Evolutionary conservation across 2,888 invertebrate genomes (phyloP), one percentile per base, ranked within the genome.

Genomic region (Sicus ferrugineus): DNA sequence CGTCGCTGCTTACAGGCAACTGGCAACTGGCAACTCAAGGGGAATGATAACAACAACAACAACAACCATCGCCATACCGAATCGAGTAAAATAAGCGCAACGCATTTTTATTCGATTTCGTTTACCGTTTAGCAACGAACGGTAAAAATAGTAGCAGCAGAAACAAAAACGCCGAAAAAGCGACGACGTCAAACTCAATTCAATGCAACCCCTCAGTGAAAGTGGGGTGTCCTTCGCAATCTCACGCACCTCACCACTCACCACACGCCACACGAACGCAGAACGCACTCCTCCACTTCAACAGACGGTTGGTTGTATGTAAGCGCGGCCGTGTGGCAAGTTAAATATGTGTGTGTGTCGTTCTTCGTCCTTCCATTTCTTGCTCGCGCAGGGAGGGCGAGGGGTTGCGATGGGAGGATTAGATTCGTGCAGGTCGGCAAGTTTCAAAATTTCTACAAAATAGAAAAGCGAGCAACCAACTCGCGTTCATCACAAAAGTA

Each of bases 41-140:
- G n/a, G n/a, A n/a, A n/a, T n/a, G n/a, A n/a, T 21, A 50, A 3
- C 50, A 50, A 50, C 23, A 50, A 50, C 50, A 50, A 50, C 50
- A 50, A 50, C 50, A 23, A n/a, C 50, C 3, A 50, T 11, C 19
- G 23, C n/a, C n/a, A n/a, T n/a, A n/a, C n/a, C n/a, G n/a, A n/a
- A n/a, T n/a, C n/a, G 7, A 34, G 38, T 34, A 34, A 50, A 50
- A 50, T 21, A 50, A 50, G 19, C 19, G n/a, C n/a, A n/a, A 21
- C 50, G 50, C 50, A 50, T 7, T n/a, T n/a, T n/a, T 14, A 34
- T 34, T 34, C 34, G 34, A 34, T 34, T 16, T 3, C 42, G 42
- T 42, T 42, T 42, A 42, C 42, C 42, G 14, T 42, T 42, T n/a
- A n/a, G 42, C n/a, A n/a, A n/a, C n/a, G n/a, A n/a, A n/a, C 42